A percentile compares a stretch with the other conserved stretches of the same genome.
Conservation (phyloP, 2,113 vertebrate genomes). For the Thamnaconus septentrionalis region DNA sequence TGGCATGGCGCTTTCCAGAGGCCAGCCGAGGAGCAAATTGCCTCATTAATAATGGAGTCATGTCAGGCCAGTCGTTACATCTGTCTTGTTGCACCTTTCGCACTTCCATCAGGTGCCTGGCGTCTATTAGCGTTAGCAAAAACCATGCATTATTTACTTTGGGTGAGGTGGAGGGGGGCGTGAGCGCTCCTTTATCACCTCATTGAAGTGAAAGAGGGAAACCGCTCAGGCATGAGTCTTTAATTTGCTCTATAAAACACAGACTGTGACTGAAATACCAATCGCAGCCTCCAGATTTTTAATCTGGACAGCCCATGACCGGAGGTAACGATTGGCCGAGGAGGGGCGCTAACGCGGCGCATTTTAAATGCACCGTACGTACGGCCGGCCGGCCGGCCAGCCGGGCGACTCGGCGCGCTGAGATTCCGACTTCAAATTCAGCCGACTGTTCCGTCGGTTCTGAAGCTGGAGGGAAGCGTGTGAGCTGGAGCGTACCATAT, state of each 20-base stretch:
- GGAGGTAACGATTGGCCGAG: conserved; percentile 26
- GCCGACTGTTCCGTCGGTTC: conserved; percentile 27
- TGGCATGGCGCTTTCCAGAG: conserved; percentile 39
- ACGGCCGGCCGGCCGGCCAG: conserved; percentile 3
- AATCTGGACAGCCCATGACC: conserved; percentile 16
- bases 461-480: conserved; percentile 55
- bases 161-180: conserved; percentile 14
- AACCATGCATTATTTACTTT: conserved; percentile 39
- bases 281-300: conserved; percentile 20
- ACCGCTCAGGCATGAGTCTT: neutral
- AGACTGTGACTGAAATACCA: conserved; percentile 37
- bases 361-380: conserved; percentile 11
- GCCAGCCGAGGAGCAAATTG: conserved; percentile 50
- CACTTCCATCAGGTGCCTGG: conserved; percentile 44
- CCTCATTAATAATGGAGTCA: conserved; percentile 62
- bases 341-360: neutral
- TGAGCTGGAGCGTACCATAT: conserved; percentile 54
- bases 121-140: conserved; percentile 51
- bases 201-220: conserved; percentile 5
- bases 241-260: conserved; percentile 6
- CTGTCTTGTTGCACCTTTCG: conserved; percentile 36
- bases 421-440: conserved; percentile 32
- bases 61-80: conserved; percentile 55
- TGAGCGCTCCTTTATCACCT: conserved; percentile 9
- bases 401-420: neutral